phyloP scores from a whole-genome alignment of 2,888 invertebrate genomes.

The Phrixothrix hirtus region DNA sequence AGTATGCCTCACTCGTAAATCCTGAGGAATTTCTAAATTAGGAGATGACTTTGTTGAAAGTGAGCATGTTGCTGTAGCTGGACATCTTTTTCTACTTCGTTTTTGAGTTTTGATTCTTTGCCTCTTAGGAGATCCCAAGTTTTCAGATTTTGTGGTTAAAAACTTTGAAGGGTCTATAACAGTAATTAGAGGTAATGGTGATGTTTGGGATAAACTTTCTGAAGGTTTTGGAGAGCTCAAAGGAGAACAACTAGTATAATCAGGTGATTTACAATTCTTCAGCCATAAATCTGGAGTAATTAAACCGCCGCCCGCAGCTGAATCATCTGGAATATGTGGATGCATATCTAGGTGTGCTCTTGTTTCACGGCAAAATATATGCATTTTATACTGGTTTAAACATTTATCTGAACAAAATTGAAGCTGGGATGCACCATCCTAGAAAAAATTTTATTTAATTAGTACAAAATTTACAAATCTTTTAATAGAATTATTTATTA shows the following conservation, averaged over 20 bases:
- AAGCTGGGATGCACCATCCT: conserved; percentile 87
- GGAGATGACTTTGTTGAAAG: conserved; percentile 51
- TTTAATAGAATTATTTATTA: too few species aligned
- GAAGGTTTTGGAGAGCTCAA: conserved; percentile 52
- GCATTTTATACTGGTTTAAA: conserved; percentile 95
- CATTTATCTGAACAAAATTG: conserved; percentile 94
- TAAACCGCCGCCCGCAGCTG: conserved; percentile 52
- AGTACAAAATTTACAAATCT: too few species aligned
- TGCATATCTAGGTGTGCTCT: conserved; percentile 88
- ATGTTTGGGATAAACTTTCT: conserved; percentile 49
- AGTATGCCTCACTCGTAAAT: conserved; percentile 46
- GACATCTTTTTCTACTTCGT: conserved; percentile 53
- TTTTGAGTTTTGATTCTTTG: conserved; percentile 54
- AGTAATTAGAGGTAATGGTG: conserved; percentile 67
- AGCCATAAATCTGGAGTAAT: conserved; percentile 93
- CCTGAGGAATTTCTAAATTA: conserved; percentile 48
- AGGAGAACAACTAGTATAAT: conserved; percentile 59
- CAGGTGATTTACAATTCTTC: conserved; percentile 68
- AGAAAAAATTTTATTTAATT: too few species aligned
- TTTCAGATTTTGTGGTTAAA: conserved; percentile 56
- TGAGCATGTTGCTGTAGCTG: conserved; percentile 57
- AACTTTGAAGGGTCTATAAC: conserved; percentile 69
- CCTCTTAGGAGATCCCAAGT: conserved; percentile 53
- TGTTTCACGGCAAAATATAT: conserved; percentile 92
- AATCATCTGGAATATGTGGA: conserved; percentile 66